Conservation (phyloP, 2,888 invertebrate species). For the Mythimna impura region DNA sequence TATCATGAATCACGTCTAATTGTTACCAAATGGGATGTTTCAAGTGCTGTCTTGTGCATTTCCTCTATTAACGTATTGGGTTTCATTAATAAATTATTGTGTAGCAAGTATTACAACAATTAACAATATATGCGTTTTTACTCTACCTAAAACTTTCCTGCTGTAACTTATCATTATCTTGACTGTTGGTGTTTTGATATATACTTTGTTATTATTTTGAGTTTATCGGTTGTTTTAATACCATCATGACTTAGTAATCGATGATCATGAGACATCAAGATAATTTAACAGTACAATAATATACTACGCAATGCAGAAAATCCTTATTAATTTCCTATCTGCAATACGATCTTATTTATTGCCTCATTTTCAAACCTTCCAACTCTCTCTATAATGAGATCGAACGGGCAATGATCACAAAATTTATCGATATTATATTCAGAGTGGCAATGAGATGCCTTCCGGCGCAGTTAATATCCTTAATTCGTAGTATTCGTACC, state of each 20-base stretch:
- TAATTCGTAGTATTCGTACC: slow-evolving; percentile 82
- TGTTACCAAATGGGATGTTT: slow-evolving; percentile 25
- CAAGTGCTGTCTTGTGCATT: slow-evolving; percentile 20
- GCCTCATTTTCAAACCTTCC: slow-evolving; percentile 46
- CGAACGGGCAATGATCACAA: slow-evolving; percentile 68
- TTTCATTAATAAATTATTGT: background rate
- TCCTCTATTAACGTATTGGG: slow-evolving; percentile 10
- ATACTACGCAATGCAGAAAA: slow-evolving; percentile 19
- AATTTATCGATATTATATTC: slow-evolving; percentile 84
- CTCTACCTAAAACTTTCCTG: background rate
- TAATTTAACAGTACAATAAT: background rate
- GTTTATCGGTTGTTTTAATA: background rate
- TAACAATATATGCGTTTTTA: background rate
- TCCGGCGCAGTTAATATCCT: slow-evolving; percentile 79
- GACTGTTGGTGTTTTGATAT: too few species aligned
- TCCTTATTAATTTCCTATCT: slow-evolving; percentile 41
- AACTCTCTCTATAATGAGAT: slow-evolving; percentile 62
- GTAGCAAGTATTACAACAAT: background rate
- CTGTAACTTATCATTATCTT: too few species aligned
- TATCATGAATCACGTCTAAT: slow-evolving; percentile 42
- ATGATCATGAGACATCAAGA: background rate
- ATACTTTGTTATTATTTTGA: background rate
- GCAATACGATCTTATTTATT: slow-evolving; percentile 44
- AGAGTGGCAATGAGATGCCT: slow-evolving; percentile 77
- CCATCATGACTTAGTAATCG: too few species aligned